These are phyloP conservation scores for Erannis defoliaria DNA, from an alignment of 2,888 invertebrate species.

Conservation along the genomic window DNA sequence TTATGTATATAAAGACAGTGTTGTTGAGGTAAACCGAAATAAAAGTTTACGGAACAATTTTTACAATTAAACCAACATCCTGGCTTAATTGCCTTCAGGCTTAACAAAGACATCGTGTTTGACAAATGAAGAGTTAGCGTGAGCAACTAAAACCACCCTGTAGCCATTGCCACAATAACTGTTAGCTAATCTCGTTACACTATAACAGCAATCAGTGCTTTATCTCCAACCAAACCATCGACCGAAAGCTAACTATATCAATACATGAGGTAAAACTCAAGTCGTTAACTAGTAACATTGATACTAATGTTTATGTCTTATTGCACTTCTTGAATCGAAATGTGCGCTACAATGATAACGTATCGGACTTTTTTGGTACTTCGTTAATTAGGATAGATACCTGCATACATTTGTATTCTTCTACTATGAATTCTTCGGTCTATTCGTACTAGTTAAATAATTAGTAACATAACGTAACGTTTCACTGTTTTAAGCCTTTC, in stretches of 20 bases:
- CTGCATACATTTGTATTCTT: too few relatives aligned
- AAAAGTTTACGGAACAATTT: constrained; percentile 23
- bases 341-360: too few relatives aligned
- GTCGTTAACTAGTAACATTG: background rate
- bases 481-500: too few relatives aligned
- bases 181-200: constrained; percentile 12
- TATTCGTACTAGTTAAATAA: too few relatives aligned
- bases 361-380: too few relatives aligned
- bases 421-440: too few relatives aligned
- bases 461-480: too few relatives aligned
- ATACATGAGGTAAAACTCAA: background rate
- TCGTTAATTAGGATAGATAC: too few relatives aligned
- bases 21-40: constrained; percentile 10
- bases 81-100: constrained; percentile 39
- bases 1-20: background rate
- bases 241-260: too few relatives aligned
- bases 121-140: constrained; percentile 47
- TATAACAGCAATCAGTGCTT: constrained; percentile 7
- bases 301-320: background rate
- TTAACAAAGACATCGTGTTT: constrained; percentile 42
- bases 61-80: constrained; percentile 32
- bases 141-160: constrained; percentile 43
- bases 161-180: constrained; percentile 38
- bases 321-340: background rate
- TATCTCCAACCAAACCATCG: background rate